A percentile compares a stretch with the other conserved stretches of the same genome.
phyloP scores from a whole-genome alignment of 2,113 vertebrate genomes.

The Edolisoma coerulescens region DNA sequence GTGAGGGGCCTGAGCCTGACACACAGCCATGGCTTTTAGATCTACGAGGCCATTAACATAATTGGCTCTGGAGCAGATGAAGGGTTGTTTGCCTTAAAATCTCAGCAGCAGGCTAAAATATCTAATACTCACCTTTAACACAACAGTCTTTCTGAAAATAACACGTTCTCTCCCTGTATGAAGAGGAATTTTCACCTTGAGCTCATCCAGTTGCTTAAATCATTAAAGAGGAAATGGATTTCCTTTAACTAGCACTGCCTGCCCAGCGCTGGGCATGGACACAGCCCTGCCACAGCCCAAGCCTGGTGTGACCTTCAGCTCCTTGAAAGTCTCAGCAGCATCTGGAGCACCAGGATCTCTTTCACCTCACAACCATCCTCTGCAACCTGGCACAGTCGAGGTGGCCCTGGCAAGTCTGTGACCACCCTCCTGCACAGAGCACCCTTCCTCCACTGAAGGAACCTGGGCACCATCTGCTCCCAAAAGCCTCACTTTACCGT shows the following conservation, averaged over 20 bases:
- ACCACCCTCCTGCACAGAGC: background rate
- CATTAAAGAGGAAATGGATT: background rate
- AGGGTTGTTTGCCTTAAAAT: conserved; percentile 67
- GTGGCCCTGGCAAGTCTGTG: background rate
- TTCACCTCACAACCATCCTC: background rate
- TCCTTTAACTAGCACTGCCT: background rate
- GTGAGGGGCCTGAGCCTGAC: background rate
- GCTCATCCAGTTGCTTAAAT: background rate
- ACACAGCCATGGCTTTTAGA: conserved; percentile 29
- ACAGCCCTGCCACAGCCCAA: background rate
- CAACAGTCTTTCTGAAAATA: conserved; percentile 1
- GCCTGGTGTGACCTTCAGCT: background rate
- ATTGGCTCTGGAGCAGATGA: conserved; percentile 60
- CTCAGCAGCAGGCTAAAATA: conserved; percentile 35
- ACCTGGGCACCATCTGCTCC: background rate
- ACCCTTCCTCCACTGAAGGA: background rate
- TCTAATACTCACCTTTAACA: conserved; percentile 41
- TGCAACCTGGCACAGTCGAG: background rate
- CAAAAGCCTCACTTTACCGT: background rate
- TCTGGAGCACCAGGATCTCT: background rate
- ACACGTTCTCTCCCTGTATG: background rate
- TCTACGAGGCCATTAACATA: conserved; percentile 65
- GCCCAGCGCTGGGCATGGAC: background rate
- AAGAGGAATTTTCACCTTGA: background rate
- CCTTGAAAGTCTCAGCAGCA: background rate